phyloP scores from a whole-genome alignment of 2,888 invertebrate species.

The Drosophila melanosoma region DNA sequence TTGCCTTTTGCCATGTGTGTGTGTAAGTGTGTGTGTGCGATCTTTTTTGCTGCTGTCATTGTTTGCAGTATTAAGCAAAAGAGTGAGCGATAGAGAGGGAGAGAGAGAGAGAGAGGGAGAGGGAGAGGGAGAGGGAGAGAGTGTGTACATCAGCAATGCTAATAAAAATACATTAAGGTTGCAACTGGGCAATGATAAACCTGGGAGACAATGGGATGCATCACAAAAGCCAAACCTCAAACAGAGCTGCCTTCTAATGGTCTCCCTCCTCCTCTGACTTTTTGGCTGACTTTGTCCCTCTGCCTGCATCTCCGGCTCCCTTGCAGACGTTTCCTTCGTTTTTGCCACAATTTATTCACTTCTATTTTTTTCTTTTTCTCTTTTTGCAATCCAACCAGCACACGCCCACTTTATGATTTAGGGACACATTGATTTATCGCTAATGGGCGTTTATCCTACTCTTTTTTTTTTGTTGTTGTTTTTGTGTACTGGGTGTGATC shows the following conservation, averaged over 20 bases:
- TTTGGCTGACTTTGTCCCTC: neutral
- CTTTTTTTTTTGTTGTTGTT: neutral
- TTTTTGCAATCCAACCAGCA: constrained; percentile 11
- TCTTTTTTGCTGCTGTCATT: constrained; percentile 50
- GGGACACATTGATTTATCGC: constrained; percentile 54
- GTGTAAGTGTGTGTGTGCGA: constrained; percentile 17
- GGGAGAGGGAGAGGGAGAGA: neutral
- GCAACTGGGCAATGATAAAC: constrained; percentile 15
- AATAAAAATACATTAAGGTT: constrained; percentile 64
- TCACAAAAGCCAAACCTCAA: constrained; percentile 74
- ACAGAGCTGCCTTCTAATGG: constrained; percentile 50
- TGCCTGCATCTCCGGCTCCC: constrained; percentile 34
- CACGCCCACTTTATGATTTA: constrained; percentile 55
- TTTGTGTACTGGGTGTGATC: constrained; percentile 1
- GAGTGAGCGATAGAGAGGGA: neutral
- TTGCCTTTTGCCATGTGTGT: constrained; percentile 20
- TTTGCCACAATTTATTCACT: neutral
- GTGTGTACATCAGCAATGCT: constrained; percentile 44
- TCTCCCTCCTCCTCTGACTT: constrained; percentile 20
- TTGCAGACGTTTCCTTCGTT: constrained; percentile 23
- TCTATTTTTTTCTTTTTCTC: neutral
- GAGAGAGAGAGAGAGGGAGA: neutral
- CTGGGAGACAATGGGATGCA: constrained; percentile 43
- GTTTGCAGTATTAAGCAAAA: constrained; percentile 20
- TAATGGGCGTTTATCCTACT: constrained; percentile 23